These are phyloP conservation scores for Rhinatrema bivittatum DNA, from an alignment of 2,797 vertebrate genomes.

Conservation along the genomic window DNA sequence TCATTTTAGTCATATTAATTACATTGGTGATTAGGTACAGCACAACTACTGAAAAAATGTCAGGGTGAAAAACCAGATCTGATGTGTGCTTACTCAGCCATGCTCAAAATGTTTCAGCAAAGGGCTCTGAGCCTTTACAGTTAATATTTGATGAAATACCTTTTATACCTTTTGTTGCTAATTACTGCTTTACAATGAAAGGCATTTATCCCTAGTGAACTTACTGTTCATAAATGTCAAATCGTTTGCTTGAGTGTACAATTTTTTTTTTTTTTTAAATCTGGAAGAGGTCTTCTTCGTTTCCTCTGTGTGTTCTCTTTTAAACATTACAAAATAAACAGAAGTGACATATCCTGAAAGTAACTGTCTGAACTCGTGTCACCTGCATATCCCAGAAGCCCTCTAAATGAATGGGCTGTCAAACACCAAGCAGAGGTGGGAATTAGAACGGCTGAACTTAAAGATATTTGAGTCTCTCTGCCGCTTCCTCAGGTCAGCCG, in stretches of 20 bases:
- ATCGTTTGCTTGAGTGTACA: conserved; percentile 24
- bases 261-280: conserved; percentile 20
- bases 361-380: conserved; percentile 19
- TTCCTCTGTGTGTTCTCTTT: conserved; percentile 13
- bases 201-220: conserved; percentile 16
- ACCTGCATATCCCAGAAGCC: conserved; percentile 12
- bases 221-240: conserved; percentile 27
- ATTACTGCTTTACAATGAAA: conserved; percentile 13
- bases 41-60: too few species aligned
- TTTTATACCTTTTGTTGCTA: conserved; percentile 8
- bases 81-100: too few species aligned
- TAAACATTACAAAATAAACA: conserved; percentile 37
- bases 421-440: conserved; percentile 26
- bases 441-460: conserved; percentile 32
- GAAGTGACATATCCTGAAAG: conserved; percentile 28
- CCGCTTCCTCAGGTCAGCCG: conserved; percentile 9
- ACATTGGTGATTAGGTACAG: too few species aligned
- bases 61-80: too few species aligned
- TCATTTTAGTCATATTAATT: too few species aligned
- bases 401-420: conserved; percentile 30
- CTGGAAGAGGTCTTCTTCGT: conserved; percentile 25
- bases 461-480: conserved; percentile 20
- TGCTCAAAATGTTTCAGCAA: too few species aligned
- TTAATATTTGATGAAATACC: too few species aligned
- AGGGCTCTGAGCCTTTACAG: too few species aligned